Percentiles rank a stretch among this genome's conserved stretches.
These are phyloP conservation scores for Rhingia campestris DNA, from an alignment of 2,888 invertebrate species.

Conservation along the genomic window DNA sequence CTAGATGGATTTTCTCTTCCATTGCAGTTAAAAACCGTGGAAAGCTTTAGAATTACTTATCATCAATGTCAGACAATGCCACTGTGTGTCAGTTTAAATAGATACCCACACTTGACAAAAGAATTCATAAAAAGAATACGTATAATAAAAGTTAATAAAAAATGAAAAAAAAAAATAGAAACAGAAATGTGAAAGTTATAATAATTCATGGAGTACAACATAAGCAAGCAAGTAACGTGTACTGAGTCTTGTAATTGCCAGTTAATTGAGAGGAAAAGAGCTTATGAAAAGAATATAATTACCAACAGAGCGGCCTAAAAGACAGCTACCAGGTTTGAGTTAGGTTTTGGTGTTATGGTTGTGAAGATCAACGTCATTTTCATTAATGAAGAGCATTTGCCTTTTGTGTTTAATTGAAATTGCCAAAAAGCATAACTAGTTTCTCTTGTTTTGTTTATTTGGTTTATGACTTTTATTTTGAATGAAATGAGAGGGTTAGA, in stretches of 20 bases:
- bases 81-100: conserved; percentile 26
- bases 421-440: conserved; percentile 2
- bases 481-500: background rate
- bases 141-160: conserved; percentile 8
- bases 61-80: conserved; percentile 54
- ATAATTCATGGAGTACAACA: conserved; percentile 53
- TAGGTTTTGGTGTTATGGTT: conserved; percentile 1
- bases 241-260: conserved; percentile 49
- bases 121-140: conserved; percentile 20
- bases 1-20: conserved; percentile 45
- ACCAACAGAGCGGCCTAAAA: conserved; percentile 24
- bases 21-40: conserved; percentile 38
- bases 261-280: conserved; percentile 56
- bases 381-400: background rate
- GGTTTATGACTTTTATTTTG: background rate
- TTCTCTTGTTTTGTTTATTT: conserved; percentile 1
- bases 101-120: conserved; percentile 41
- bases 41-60: conserved; percentile 50
- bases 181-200: conserved; percentile 53
- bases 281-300: conserved; percentile 57
- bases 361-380: background rate
- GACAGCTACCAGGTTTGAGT: background rate
- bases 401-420: background rate
- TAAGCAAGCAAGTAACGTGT: conserved; percentile 28
- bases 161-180: background rate